phyloP scores from a whole-genome alignment of 2,797 vertebrate genomes.

The Alcedo atthis region DNA sequence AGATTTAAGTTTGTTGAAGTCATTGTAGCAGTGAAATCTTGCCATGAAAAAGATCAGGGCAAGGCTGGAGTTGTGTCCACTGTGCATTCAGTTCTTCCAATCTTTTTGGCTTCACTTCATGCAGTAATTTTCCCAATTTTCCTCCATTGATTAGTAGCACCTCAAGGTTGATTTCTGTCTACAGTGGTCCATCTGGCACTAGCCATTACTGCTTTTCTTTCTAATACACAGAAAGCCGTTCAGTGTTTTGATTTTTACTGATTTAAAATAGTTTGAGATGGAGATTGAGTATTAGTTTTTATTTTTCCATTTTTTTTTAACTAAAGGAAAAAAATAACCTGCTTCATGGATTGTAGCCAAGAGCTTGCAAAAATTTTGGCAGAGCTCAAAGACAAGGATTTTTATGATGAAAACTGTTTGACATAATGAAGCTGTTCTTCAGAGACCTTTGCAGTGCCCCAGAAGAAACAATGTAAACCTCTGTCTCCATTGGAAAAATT shows the following conservation, averaged over 20 bases:
- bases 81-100: background rate
- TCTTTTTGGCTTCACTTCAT: background rate
- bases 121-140: background rate
- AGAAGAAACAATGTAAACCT: background rate
- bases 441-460: conserved; percentile 24
- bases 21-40: background rate
- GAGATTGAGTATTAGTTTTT: background rate
- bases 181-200: background rate
- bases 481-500: conserved; percentile 18
- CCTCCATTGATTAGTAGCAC: background rate
- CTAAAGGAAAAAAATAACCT: background rate
- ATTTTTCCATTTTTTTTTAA: background rate
- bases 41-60: background rate
- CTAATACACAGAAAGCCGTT: background rate
- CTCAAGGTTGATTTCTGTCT: background rate
- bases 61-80: background rate
- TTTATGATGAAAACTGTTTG: conserved; percentile 30
- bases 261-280: background rate
- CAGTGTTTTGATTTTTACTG: background rate
- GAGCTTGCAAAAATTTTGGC: conserved; percentile 17
- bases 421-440: background rate
- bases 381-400: background rate
- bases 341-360: background rate
- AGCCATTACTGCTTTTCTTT: background rate
- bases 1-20: background rate